Evolutionary conservation across 1,140 invertebrate genomes (phyloP).

Genomic region (Hirudo medicinalis): DNA sequence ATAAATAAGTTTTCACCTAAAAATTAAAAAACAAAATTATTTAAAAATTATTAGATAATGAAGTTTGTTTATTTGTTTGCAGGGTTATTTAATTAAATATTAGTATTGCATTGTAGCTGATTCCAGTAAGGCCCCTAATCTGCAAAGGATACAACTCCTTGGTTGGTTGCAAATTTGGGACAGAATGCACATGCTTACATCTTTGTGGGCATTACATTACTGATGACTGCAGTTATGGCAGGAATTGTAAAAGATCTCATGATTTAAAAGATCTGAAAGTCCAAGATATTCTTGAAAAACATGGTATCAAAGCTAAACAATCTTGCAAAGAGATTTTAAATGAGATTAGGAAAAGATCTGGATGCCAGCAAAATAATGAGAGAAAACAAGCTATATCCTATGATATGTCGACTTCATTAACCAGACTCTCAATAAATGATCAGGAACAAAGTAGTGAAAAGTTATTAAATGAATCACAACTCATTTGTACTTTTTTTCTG

Average conservation of each 20-base stretch:
- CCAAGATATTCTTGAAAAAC: slow-evolving; percentile 10
- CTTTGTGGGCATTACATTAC: slow-evolving; percentile 12
- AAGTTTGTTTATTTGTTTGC: too few species aligned
- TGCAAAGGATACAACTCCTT: slow-evolving; percentile 14
- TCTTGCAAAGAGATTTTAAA: slow-evolving; percentile 1
- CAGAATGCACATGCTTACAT: not conserved
- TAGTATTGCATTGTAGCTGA: too few species aligned
- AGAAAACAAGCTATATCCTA: not conserved
- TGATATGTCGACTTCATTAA: not conserved
- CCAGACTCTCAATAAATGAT: too few species aligned
- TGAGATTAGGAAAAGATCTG: not conserved
- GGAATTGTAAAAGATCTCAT: slow-evolving; percentile 18
- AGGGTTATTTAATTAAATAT: too few species aligned
- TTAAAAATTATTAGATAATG: not conserved
- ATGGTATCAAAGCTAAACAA: slow-evolving; percentile 10
- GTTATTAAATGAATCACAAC: not conserved
- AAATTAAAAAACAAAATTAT: not conserved
- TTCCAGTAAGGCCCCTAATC: not conserved
- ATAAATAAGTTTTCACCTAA: not conserved
- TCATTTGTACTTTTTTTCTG: not conserved
- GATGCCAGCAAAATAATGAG: not conserved
- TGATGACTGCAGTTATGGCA: slow-evolving; percentile 16
- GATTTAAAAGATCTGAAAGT: slow-evolving; percentile 10
- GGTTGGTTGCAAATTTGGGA: not conserved
- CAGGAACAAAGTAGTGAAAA: too few species aligned